These are phyloP conservation scores for Apteryx owenii DNA, from an alignment of 2,113 vertebrate species.

Conservation along the genomic window DNA sequence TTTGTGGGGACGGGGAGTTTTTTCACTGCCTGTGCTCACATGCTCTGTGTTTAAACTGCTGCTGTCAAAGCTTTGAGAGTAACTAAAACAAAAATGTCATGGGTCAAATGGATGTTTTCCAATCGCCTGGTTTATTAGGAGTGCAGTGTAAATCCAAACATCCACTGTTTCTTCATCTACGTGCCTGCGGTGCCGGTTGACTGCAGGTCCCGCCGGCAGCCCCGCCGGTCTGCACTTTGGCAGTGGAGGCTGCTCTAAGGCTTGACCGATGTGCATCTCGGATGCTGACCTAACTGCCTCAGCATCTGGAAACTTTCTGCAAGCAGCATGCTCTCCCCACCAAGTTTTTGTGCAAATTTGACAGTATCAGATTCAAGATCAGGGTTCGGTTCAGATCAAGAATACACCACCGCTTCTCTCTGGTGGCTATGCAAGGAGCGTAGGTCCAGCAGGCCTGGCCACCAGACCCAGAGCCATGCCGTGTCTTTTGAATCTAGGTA, in stretches of 20 bases:
- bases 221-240: not conserved
- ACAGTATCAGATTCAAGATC: not conserved
- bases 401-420: not conserved
- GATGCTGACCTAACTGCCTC: not conserved
- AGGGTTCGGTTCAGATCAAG: not conserved
- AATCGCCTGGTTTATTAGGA: not conserved
- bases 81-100: conserved; percentile 5
- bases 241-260: not conserved
- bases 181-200: fast-evolving
- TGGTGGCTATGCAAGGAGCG: not conserved
- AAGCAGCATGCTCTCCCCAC: not conserved
- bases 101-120: conserved; percentile 41
- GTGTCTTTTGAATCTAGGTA: not conserved
- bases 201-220: not conserved
- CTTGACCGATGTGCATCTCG: not conserved
- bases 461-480: not conserved
- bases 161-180: not conserved
- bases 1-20: not conserved
- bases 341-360: not conserved
- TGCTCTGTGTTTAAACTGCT: not conserved
- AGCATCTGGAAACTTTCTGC: not conserved
- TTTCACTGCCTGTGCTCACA: not conserved
- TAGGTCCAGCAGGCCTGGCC: no score
- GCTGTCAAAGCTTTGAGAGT: conserved; percentile 14
- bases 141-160: not conserved